A percentile compares a stretch with the other conserved stretches of the same genome.
These are phyloP conservation scores for Megaustenia siamemsis DNA, from an alignment of 2,888 invertebrate genomes.

Conservation along the genomic window DNA sequence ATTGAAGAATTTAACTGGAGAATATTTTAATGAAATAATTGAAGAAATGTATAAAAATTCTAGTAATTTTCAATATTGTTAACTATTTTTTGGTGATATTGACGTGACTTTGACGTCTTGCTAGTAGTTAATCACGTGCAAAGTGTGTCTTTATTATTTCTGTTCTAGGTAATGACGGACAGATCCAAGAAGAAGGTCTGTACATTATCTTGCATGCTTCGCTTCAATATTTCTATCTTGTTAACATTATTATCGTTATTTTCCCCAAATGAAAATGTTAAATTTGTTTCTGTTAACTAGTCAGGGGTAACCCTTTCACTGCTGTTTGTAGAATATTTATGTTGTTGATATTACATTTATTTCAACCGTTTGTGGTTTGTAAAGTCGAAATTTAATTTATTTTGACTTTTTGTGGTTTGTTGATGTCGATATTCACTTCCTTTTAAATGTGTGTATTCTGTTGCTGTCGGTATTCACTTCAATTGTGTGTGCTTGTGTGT, in stretches of 20 bases:
- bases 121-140: too few relatives aligned
- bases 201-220: neutral
- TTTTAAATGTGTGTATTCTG: neutral
- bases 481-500: too few relatives aligned
- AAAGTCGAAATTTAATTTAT: neutral
- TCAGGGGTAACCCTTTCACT: constrained; percentile 39
- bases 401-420: neutral
- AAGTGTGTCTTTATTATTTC: constrained; percentile 32
- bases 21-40: too few relatives aligned
- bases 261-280: neutral
- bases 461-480: too few relatives aligned
- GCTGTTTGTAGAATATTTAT: neutral
- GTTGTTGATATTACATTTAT: neutral
- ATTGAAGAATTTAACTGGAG: too few relatives aligned
- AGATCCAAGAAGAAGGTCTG: constrained; percentile 49
- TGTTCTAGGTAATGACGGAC: constrained; percentile 54
- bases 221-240: neutral
- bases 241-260: neutral
- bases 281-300: neutral
- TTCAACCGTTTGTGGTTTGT: neutral
- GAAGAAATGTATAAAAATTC: too few relatives aligned
- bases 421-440: neutral
- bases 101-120: too few relatives aligned
- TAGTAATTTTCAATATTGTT: too few relatives aligned
- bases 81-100: too few relatives aligned